phyloP scores from a whole-genome alignment of 2,888 invertebrate genomes.

The Mythimna ferrago region DNA sequence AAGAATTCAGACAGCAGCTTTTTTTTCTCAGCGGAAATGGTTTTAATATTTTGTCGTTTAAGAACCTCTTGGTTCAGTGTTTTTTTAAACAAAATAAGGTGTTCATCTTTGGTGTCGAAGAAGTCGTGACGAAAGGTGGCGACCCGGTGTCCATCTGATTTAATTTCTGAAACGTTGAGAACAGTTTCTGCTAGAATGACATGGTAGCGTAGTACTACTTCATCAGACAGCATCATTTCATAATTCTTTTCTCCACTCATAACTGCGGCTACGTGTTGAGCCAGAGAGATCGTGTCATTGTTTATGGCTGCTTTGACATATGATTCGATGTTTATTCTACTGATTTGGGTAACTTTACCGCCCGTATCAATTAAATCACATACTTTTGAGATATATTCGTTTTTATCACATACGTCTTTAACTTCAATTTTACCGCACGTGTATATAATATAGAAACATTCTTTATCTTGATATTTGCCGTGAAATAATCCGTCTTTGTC shows the following conservation, averaged over 20 bases:
- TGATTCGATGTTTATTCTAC: too few relatives aligned
- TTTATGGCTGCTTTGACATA: too few relatives aligned
- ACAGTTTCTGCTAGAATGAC: slow-evolving; percentile 41
- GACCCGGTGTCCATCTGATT: neutral
- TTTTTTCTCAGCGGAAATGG: neutral
- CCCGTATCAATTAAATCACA: too few relatives aligned
- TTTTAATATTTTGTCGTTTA: neutral
- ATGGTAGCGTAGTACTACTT: slow-evolving; percentile 39
- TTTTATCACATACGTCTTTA: too few relatives aligned
- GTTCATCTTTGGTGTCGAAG: neutral
- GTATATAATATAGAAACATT: too few relatives aligned
- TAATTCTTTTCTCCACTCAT: neutral
- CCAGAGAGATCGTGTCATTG: too few relatives aligned
- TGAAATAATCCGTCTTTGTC: too few relatives aligned
- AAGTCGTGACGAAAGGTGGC: neutral
- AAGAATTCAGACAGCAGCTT: neutral
- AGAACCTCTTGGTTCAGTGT: neutral
- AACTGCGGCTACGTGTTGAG: too few relatives aligned
- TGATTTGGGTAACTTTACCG: too few relatives aligned
- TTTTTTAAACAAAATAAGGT: neutral
- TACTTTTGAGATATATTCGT: too few relatives aligned
- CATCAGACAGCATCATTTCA: slow-evolving; percentile 31
- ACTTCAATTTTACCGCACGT: too few relatives aligned
- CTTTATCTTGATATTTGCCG: too few relatives aligned
- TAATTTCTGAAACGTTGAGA: slow-evolving; percentile 18